phyloP scores from a whole-genome alignment of 2,888 invertebrate species.

The Chelonus formosanus region DNA sequence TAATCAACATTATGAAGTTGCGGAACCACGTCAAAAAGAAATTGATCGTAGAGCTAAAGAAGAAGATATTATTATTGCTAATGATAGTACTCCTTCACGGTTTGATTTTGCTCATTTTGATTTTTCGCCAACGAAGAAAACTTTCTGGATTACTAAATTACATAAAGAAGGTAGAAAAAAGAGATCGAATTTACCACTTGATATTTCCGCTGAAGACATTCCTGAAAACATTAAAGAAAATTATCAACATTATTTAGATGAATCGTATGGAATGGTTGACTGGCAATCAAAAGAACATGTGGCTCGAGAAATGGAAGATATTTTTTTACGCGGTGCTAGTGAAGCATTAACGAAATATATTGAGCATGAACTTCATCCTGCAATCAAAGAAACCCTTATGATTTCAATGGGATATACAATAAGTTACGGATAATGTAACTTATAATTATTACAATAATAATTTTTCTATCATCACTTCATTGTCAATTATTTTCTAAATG shows the following conservation, averaged over 20 bases:
- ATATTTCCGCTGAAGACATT: slow-evolving; percentile 21
- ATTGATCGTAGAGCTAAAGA: slow-evolving; percentile 45
- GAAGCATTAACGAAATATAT: slow-evolving; percentile 83
- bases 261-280: slow-evolving; percentile 37
- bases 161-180: slow-evolving; percentile 38
- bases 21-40: slow-evolving; percentile 51
- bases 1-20: slow-evolving; percentile 46
- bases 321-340: slow-evolving; percentile 84
- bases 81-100: slow-evolving; percentile 49
- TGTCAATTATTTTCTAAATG: too few relatives aligned
- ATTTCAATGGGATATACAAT: slow-evolving; percentile 87
- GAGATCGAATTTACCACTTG: slow-evolving; percentile 17
- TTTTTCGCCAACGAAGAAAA: slow-evolving; percentile 49
- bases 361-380: slow-evolving; percentile 84
- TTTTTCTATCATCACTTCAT: too few relatives aligned
- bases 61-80: slow-evolving; percentile 52
- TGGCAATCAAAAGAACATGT: slow-evolving; percentile 70
- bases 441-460: not conserved
- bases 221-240: slow-evolving; percentile 39
- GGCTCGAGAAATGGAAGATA: slow-evolving; percentile 83
- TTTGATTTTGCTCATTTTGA: slow-evolving; percentile 46
- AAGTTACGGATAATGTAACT: slow-evolving; percentile 74
- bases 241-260: slow-evolving; percentile 9
- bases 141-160: slow-evolving; percentile 54
- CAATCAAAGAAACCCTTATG: slow-evolving; percentile 87